phyloP scores from a whole-genome alignment of 2,113 vertebrate species.

The Pomatorhinus ruficollis region DNA sequence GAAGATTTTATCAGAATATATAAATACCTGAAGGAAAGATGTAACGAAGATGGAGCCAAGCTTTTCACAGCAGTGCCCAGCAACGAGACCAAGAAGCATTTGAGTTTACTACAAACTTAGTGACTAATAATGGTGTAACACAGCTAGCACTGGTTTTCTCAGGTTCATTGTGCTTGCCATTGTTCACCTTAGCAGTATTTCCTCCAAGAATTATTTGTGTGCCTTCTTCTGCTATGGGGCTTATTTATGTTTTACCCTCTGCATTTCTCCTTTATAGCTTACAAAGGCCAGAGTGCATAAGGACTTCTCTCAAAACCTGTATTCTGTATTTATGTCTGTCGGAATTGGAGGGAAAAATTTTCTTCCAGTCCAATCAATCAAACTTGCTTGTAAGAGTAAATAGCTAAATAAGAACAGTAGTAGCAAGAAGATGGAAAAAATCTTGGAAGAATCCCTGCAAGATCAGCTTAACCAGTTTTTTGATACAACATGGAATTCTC shows the following conservation, averaged over 20 bases:
- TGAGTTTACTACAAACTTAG: not conserved
- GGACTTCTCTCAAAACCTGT: not conserved
- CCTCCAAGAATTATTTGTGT: not conserved
- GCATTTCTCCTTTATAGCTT: not conserved
- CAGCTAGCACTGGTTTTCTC: not conserved
- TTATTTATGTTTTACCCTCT: not conserved
- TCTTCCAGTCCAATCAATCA: not conserved
- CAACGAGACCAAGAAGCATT: not conserved
- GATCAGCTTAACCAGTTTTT: not conserved
- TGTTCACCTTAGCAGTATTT: not conserved
- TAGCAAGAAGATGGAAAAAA: not conserved
- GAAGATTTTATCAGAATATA: not conserved
- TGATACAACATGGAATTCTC: not conserved
- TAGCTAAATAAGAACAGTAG: not conserved
- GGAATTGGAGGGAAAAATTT: not conserved
- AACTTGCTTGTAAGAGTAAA: not conserved
- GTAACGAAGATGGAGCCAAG: not conserved
- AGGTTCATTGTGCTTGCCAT: not conserved
- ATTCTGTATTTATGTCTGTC: not conserved
- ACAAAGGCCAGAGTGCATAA: not conserved
- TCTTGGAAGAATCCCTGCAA: not conserved
- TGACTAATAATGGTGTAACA: not conserved
- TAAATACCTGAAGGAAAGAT: not conserved
- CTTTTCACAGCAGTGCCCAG: not conserved
- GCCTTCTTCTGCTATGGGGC: not conserved